Evolutionary conservation across 1,140 invertebrate genomes (phyloP).

Genomic region (Cydia amplana): DNA sequence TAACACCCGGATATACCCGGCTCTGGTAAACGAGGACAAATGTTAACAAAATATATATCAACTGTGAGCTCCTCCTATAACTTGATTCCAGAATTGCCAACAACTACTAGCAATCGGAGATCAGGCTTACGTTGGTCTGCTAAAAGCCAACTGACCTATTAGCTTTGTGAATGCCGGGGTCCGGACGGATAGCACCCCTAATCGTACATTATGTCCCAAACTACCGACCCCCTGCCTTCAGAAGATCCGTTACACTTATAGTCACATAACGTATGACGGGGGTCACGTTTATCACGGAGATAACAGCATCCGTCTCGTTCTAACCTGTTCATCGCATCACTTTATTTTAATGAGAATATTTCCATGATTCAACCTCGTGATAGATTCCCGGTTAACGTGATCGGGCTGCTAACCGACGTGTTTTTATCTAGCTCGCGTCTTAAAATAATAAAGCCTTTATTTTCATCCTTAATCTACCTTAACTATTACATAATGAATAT

Average conservation of each 20-base stretch:
- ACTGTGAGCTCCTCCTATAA: neutral
- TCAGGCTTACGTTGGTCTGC: neutral
- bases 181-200: constrained; percentile 1
- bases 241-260: constrained; percentile 2
- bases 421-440: no score
- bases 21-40: constrained; percentile 1
- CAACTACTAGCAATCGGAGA: neutral
- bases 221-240: neutral
- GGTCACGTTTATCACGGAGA: constrained; percentile 5
- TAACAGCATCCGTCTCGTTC: constrained; percentile 5
- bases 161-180: neutral
- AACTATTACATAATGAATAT: no score
- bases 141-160: neutral
- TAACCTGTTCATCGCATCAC: constrained; percentile 3
- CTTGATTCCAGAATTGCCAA: neutral
- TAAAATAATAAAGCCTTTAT: no score
- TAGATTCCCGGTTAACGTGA: neutral
- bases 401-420: neutral
- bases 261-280: neutral
- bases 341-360: neutral
- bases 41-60: neutral
- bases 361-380: neutral
- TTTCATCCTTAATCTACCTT: no score
- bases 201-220: constrained; percentile 14
- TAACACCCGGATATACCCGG: neutral